These are phyloP conservation scores for Penaeus chinensis DNA, from an alignment of 1,140 invertebrate genomes.

Conservation along the genomic window DNA sequence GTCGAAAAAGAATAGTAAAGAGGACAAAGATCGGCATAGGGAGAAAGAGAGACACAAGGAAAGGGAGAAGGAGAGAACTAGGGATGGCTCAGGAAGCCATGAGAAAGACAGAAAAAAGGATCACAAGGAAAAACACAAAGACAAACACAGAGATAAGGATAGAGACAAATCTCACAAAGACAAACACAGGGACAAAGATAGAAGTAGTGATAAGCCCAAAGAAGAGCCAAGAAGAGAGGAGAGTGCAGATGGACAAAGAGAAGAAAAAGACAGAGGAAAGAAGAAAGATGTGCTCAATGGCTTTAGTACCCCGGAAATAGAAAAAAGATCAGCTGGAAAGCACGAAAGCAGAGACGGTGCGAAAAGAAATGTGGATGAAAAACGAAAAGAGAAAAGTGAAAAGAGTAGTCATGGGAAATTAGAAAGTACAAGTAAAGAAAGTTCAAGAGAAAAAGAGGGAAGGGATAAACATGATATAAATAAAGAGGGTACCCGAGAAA, in stretches of 20 bases:
- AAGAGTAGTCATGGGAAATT: too few relatives aligned
- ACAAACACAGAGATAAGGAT: constrained; percentile 18
- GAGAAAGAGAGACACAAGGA: constrained; percentile 4
- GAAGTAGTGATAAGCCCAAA: constrained; percentile 24
- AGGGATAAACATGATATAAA: too few relatives aligned
- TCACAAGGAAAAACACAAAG: constrained; percentile 31
- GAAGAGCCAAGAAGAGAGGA: constrained; percentile 20
- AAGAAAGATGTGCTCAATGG: not conserved
- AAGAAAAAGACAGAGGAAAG: constrained; percentile 2
- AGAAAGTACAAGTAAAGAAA: too few relatives aligned
- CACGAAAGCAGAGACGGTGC: too few relatives aligned
- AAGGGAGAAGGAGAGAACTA: not conserved
- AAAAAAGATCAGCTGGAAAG: too few relatives aligned
- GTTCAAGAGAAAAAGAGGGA: too few relatives aligned
- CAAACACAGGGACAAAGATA: constrained; percentile 4
- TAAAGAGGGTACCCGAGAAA: too few relatives aligned
- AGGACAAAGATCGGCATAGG: constrained; percentile 3
- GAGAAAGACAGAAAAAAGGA: constrained; percentile 23
- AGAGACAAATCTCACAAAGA: constrained; percentile 27
- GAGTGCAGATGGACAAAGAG: constrained; percentile 3
- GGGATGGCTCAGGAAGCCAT: not conserved
- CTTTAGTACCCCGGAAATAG: too few relatives aligned
- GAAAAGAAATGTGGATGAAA: too few relatives aligned
- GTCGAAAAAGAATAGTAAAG: not conserved
- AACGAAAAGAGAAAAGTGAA: too few relatives aligned